phyloP scores from a whole-genome alignment of 2,797 vertebrate species.

The Tokudaia muenninki region DNA sequence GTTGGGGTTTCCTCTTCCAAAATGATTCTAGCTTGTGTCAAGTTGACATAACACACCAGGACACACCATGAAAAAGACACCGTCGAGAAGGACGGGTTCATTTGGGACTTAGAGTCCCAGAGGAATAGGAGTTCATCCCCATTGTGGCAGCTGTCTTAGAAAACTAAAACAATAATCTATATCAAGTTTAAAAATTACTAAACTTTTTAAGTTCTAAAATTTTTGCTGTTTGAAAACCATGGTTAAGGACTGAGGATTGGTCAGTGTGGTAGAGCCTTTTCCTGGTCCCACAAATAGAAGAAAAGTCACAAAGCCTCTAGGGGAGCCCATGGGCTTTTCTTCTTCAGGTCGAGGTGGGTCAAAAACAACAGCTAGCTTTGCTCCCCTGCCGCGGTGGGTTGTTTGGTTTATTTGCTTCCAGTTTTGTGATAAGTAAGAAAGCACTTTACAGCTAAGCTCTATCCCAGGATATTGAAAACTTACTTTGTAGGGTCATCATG shows the following conservation, averaged over 20 bases:
- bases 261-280: background rate
- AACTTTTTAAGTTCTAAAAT: background rate
- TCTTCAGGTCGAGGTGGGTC: background rate
- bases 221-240: background rate
- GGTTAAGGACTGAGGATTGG: background rate
- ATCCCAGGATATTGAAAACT: background rate
- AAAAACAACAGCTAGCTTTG: background rate
- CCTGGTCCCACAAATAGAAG: background rate
- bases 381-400: background rate
- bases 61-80: background rate
- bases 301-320: background rate
- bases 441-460: background rate
- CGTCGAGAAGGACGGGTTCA: background rate
- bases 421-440: background rate
- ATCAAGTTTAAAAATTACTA: background rate
- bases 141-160: background rate
- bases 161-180: background rate
- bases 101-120: background rate
- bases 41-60: background rate
- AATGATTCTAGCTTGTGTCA: background rate
- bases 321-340: background rate
- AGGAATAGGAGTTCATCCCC: background rate
- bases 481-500: background rate
- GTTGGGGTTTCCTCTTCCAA: background rate
- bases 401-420: background rate